Conservation (phyloP, 1,140 invertebrate genomes). For the Mizuhopecten yessoensis region DNA sequence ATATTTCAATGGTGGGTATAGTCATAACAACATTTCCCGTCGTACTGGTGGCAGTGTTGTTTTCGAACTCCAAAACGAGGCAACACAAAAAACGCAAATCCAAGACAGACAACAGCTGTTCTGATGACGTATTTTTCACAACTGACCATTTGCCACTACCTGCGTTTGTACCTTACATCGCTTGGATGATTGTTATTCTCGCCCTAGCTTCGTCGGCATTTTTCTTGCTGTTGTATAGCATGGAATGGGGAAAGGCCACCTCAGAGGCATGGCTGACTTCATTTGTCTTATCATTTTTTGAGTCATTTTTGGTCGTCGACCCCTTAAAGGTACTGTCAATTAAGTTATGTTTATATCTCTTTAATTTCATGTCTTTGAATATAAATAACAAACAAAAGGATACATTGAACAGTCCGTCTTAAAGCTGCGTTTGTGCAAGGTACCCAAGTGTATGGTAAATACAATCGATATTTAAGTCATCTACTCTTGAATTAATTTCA, state of each 20-base stretch:
- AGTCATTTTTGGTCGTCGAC: slow-evolving; percentile 72
- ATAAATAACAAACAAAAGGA: too few relatives aligned
- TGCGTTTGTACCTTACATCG: slow-evolving; percentile 71
- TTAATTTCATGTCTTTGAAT: too few relatives aligned
- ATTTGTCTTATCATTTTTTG: slow-evolving; percentile 71
- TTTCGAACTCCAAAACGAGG: slow-evolving; percentile 30
- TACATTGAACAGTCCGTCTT: too few relatives aligned
- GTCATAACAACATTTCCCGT: slow-evolving; percentile 56
- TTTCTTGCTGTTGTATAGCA: slow-evolving; percentile 72
- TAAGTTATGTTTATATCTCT: too few relatives aligned
- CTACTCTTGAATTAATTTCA: too few relatives aligned
- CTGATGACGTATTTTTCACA: background rate
- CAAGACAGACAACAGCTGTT: background rate
- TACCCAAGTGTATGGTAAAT: too few relatives aligned
- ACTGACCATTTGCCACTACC: slow-evolving; percentile 66
- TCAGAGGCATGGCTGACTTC: slow-evolving; percentile 74
- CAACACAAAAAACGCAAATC: slow-evolving; percentile 44
- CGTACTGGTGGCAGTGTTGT: background rate
- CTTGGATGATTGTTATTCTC: slow-evolving; percentile 69
- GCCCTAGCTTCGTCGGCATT: slow-evolving; percentile 59
- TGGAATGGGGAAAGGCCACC: slow-evolving; percentile 71
- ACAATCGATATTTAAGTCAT: too few relatives aligned
- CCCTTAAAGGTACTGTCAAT: slow-evolving; percentile 75
- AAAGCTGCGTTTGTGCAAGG: too few relatives aligned
- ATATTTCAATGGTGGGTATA: slow-evolving; percentile 57